These are phyloP conservation scores for Pteromalus puparum DNA, from an alignment of 1,140 invertebrate genomes.

Conservation along the genomic window DNA sequence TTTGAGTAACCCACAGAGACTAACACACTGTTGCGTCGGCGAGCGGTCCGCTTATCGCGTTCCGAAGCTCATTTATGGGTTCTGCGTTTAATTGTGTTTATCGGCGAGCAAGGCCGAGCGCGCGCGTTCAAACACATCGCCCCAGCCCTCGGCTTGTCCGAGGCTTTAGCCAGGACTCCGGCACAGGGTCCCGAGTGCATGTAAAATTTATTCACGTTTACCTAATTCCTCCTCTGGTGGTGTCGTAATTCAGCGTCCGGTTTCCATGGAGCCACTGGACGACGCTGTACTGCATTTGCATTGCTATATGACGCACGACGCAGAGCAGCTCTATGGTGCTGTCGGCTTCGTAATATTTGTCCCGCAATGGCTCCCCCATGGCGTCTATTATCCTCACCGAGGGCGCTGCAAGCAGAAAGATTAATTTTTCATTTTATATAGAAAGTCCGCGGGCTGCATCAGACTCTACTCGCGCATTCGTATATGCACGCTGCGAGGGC, in stretches of 20 bases:
- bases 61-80: slow-evolving; percentile 6
- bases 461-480: no score
- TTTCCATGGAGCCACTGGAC: slow-evolving; percentile 85
- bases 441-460: no score
- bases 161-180: not conserved
- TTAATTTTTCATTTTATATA: slow-evolving; percentile 1
- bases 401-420: slow-evolving; percentile 77
- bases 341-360: slow-evolving; percentile 86
- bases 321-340: slow-evolving; percentile 85
- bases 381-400: slow-evolving; percentile 86
- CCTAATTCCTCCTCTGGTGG: slow-evolving; percentile 84
- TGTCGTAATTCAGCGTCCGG: slow-evolving; percentile 83
- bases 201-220: slow-evolving; percentile 65
- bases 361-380: slow-evolving; percentile 80
- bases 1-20: no score
- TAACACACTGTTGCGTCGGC: not conserved
- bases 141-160: not conserved
- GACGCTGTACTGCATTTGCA: slow-evolving; percentile 80
- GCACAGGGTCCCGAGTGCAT: not conserved
- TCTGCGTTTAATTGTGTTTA: slow-evolving; percentile 32
- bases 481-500: no score
- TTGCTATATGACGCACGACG: slow-evolving; percentile 82
- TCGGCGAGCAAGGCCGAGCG: not conserved
- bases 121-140: not conserved
- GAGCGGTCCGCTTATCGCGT: not conserved